Evolutionary conservation across 2,888 invertebrate genomes (phyloP), one percentile per base, ranked within the genome.

Genomic region (Phyto melanocephala): DNA sequence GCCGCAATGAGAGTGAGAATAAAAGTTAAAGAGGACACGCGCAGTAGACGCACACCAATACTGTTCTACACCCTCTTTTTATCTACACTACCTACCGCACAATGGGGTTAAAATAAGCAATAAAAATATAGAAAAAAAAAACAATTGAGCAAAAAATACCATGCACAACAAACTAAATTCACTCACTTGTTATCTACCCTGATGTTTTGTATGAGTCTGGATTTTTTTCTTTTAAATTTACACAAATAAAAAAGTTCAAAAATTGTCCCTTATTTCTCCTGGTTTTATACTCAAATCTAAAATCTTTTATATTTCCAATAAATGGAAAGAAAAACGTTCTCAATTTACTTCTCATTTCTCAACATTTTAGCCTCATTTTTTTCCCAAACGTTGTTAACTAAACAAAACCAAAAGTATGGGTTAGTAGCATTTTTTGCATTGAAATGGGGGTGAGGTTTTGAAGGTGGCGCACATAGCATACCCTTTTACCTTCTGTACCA

Each of bases 111-210:
- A 33, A 65, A 45, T 3, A 13, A 60, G 40, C n/a, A 35, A 17
- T 4, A 28, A 68, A 24, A 56, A 54, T n/a, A 33, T 72, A 65
- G 4, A 17, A 33, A 70, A 62, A 75, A 63, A 11, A 50, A 35
- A 40, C 20, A 37, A 28, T 60, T 67, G 40, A 62, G 60, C 20
- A 45, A 33, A 70, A 58, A 70, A 56, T 42, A n/a, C 37, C 5
- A 45, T 33, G 8, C 13, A 13, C 2, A n/a, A 8, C n/a, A 62
- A 13, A 35, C 15, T 52, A 40, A 62, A 72, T 81, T 70, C 70
- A 81, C 74, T 81, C 74, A 62, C 62, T 75, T 60, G 56, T 58
- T 67, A 82, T 60, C 79, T 79, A 82, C 82, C 79, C 82, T 71
- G 60, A 15, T n/a, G 7, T 37, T 33, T 13, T 56, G 45, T 74